These are phyloP conservation scores for Acrocephalus kingi DNA, from an alignment of 2,113 vertebrate genomes.

Conservation along the genomic window DNA sequence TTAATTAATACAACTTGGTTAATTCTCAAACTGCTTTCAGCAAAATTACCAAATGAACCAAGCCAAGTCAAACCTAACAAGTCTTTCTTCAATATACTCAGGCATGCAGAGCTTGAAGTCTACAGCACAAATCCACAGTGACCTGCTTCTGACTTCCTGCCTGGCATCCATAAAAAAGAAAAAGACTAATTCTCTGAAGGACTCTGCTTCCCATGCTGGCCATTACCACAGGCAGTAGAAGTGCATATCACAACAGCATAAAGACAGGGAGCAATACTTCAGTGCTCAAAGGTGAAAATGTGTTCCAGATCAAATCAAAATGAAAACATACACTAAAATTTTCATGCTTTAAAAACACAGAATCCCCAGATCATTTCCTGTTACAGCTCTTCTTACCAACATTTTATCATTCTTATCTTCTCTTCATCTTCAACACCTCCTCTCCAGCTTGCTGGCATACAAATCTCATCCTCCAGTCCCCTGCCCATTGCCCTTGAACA, in stretches of 20 bases:
- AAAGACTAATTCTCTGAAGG: neutral
- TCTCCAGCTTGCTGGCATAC: neutral
- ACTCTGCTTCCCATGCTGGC: neutral
- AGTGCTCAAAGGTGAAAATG: neutral
- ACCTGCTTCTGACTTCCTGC: neutral
- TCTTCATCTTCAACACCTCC: neutral
- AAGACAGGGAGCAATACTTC: neutral
- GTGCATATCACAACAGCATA: neutral
- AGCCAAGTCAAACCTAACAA: neutral
- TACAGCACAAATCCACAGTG: neutral
- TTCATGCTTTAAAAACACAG: neutral
- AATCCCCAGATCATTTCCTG: neutral
- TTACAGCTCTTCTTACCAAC: neutral
- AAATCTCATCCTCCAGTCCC: neutral
- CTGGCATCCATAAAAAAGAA: neutral
- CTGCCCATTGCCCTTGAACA: neutral
- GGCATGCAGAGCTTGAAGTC: neutral
- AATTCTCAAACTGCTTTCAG: neutral
- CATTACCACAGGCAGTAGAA: neutral
- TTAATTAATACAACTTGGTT: neutral
- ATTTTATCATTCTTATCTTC: neutral
- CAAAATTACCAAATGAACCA: neutral
- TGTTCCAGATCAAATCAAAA: neutral
- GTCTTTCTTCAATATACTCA: neutral
- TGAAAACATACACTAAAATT: neutral